Evolutionary conservation across 2,888 invertebrate species (phyloP), one percentile per base, ranked within the genome.

Genomic region (Tenthredo mesomela): DNA sequence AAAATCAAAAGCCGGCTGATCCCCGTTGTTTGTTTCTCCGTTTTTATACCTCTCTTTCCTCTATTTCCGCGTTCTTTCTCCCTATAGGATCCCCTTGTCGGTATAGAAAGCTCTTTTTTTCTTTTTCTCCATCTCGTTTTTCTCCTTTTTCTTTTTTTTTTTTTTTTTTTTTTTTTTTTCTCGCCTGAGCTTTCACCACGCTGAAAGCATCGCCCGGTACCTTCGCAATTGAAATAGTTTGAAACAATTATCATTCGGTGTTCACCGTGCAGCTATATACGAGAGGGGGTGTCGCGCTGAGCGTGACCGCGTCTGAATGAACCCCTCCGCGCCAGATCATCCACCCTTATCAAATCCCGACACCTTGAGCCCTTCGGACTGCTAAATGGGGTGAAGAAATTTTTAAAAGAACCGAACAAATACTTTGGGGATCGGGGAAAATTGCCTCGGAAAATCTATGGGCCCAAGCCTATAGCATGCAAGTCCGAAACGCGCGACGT

Each of bases 191-290:
- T 73, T 43, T 40, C 54, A 29, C n/a, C 18, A 9, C 29, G 47
- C 2, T 9, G 7, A 33, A 77, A n/a, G 77, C n/a, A 54, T 15
- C 29, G 29, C 37, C 54, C n/a, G n/a, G 47, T 47, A 75, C 85
- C 86, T 86, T 85, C 89, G n/a, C n/a, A 90, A 92, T 92, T 91
- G 90, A 92, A 92, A 92, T 92, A 91, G 91, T 92, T 92, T 85
- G 67, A 87, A 89, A 91, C 91, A 91, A 92, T 92, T 91, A 91
- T 90, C 90, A 88, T 88, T 88, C 87, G 86, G 86, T 85, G 86
- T 67, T 84, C 86, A 86, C 18, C 67, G 21, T 25, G 37, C 12
- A 21, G 18, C 21, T 58, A 9, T 58, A 9, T 18, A 50, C 25
- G 50, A 37, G 7, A 37, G 37, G 75, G 75, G 50, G 50, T 18